These are phyloP conservation scores for Capitulum mitella DNA, from an alignment of 2,888 invertebrate species.

Conservation along the genomic window DNA sequence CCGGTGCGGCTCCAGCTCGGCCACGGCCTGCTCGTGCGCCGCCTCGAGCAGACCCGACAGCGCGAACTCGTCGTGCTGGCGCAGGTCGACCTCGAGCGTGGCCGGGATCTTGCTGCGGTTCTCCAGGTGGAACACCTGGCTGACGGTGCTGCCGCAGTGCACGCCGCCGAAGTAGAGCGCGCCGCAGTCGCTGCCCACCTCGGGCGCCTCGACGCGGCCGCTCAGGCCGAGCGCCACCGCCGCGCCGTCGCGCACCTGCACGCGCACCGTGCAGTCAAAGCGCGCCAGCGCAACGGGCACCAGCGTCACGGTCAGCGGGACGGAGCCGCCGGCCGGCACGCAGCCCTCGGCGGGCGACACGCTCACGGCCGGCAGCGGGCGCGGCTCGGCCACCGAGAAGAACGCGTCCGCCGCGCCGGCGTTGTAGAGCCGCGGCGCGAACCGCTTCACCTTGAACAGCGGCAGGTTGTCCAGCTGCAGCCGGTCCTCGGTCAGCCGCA, in stretches of 20 bases:
- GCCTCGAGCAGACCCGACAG: neutral
- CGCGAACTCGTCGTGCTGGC: neutral
- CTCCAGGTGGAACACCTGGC: constrained; percentile 19
- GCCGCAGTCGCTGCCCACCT: neutral
- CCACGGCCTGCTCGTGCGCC: neutral
- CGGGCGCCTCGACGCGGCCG: constrained; percentile 2
- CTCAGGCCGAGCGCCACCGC: neutral
- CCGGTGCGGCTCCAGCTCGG: neutral
- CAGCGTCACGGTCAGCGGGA: neutral
- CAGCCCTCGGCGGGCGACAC: neutral
- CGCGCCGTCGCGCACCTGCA: neutral
- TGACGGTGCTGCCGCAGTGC: constrained; percentile 2
- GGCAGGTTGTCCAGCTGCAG: constrained; percentile 14
- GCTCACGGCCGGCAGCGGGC: neutral
- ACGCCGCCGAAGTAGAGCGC: constrained; percentile 18
- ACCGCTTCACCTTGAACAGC: neutral
- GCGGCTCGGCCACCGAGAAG: neutral
- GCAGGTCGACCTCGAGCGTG: neutral
- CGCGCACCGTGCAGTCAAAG: neutral
- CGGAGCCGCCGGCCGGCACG: neutral
- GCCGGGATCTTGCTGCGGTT: constrained; percentile 11
- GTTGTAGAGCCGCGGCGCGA: neutral
- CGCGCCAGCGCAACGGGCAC: neutral
- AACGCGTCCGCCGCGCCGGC: neutral
- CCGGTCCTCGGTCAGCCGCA: neutral